A percentile compares a stretch with the other conserved stretches of the same genome.
Evolutionary conservation across 2,888 invertebrate genomes (phyloP).

Genomic region (Sarcophaga subvicina): DNA sequence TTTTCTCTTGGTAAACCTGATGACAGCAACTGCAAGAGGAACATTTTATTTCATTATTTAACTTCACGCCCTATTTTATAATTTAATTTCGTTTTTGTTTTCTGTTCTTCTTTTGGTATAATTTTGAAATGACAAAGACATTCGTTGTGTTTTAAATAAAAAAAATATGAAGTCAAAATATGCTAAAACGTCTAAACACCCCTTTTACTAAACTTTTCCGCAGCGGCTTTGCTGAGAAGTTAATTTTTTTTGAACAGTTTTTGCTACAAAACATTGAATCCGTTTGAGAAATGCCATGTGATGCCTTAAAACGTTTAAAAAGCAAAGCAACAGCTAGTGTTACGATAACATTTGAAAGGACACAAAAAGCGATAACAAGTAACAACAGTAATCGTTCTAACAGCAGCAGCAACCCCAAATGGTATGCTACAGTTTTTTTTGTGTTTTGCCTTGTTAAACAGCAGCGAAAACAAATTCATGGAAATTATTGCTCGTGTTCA

Average conservation of each 20-base stretch:
- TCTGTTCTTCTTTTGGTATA: too few relatives aligned
- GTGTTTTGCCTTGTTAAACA: slow-evolving; percentile 49
- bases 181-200: slow-evolving; percentile 45
- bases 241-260: neutral
- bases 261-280: neutral
- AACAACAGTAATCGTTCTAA: slow-evolving; percentile 48
- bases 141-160: slow-evolving; percentile 55
- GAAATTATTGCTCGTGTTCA: slow-evolving; percentile 63
- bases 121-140: slow-evolving; percentile 62
- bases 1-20: slow-evolving; percentile 15
- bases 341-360: neutral
- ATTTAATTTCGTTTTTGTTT: slow-evolving; percentile 56
- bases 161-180: slow-evolving; percentile 68
- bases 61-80: slow-evolving; percentile 66
- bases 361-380: slow-evolving; percentile 49
- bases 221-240: neutral
- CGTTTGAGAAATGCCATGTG: slow-evolving; percentile 58
- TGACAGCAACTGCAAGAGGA: neutral
- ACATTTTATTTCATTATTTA: slow-evolving; percentile 58
- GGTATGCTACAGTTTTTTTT: slow-evolving; percentile 29
- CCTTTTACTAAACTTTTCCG: slow-evolving; percentile 45
- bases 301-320: slow-evolving; percentile 48
- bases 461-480: slow-evolving; percentile 58
- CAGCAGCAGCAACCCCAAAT: slow-evolving; percentile 59
- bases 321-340: neutral